Evolutionary conservation across 2,888 invertebrate species (phyloP), one percentile per base, ranked within the genome.

Genomic region (Bombylius discolor): DNA sequence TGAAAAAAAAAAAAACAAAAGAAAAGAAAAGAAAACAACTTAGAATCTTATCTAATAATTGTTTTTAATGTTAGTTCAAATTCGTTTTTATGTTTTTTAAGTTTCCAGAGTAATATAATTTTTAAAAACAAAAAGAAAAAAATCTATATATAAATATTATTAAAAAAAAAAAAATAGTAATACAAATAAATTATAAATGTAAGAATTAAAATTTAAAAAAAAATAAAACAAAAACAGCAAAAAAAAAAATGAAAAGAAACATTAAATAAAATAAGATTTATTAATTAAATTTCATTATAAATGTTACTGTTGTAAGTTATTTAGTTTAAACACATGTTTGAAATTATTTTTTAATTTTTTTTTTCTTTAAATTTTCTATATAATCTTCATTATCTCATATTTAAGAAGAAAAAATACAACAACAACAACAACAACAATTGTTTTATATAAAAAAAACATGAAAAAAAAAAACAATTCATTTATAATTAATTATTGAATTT

Each of bases 281-380:
- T 36, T 8, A 36, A 36, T 36, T 36, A 8, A 7, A 36, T 36
- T 36, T 5, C 4, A 36, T 36, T 36, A 36, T 36, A 23, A 47
- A 53, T 50, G 55, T 58, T 55, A 50, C 55, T 58, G 51, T 55
- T 50, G 55, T 58, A 58, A 58, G 58, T 58, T 58, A 55, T 58
- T 56, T 47, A 49, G 46, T 56, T 51, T 53, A 53, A 44, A 49
- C 42, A 53, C 11, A 44, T 44, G 44, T 12, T 12, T 44, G 13
- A 13, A 44, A 44, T 13, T 44, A 44, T 14, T 13, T 13, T 46
- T 46, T 46, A 9, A 42, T 13, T 46, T 13, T 13, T 46, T 14
- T 14, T 46, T 46, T 13, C 13, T 46, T 14, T 46, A 9, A 6
- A 46, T 14, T 5, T 13, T 3, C 4, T 13, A 13, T 46, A 46